Conservation (phyloP, 2,888 invertebrate species). For the Schizotus pectinicornis region DNA sequence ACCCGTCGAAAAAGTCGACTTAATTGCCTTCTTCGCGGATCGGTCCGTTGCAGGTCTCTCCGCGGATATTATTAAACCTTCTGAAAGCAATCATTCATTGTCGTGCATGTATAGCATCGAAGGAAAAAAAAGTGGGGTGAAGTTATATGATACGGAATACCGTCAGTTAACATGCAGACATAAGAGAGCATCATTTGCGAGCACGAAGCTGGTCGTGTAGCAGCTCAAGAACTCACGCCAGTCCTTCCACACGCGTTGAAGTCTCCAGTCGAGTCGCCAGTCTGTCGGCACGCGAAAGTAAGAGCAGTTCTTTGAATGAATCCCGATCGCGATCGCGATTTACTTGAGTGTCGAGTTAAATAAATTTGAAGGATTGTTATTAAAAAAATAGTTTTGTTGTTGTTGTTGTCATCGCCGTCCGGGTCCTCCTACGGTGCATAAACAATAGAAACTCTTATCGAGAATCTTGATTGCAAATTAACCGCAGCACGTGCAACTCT, state of each 20-base stretch:
- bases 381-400: too few relatives aligned
- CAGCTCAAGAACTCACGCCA: constrained; percentile 6
- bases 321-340: not conserved
- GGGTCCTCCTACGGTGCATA: too few relatives aligned
- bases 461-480: not conserved
- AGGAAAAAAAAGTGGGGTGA: constrained; percentile 17
- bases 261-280: constrained; percentile 31
- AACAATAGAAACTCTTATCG: not conserved
- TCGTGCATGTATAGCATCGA: constrained; percentile 9
- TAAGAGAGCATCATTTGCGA: constrained; percentile 9
- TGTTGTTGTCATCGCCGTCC: too few relatives aligned
- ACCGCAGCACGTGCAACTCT: not conserved
- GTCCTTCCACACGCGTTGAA: constrained; percentile 13
- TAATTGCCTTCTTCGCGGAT: not conserved
- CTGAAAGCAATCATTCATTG: constrained; percentile 13
- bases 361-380: too few relatives aligned
- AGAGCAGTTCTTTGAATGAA: not conserved
- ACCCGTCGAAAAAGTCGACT: too few relatives aligned
- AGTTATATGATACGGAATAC: constrained; percentile 1
- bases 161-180: constrained; percentile 5
- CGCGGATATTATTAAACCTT: constrained; percentile 1
- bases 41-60: not conserved
- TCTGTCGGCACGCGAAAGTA: constrained; percentile 36
- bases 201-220: not conserved
- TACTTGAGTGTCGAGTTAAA: not conserved